phyloP scores from a whole-genome alignment of 2,797 vertebrate genomes.

The Graptemys geographica region DNA sequence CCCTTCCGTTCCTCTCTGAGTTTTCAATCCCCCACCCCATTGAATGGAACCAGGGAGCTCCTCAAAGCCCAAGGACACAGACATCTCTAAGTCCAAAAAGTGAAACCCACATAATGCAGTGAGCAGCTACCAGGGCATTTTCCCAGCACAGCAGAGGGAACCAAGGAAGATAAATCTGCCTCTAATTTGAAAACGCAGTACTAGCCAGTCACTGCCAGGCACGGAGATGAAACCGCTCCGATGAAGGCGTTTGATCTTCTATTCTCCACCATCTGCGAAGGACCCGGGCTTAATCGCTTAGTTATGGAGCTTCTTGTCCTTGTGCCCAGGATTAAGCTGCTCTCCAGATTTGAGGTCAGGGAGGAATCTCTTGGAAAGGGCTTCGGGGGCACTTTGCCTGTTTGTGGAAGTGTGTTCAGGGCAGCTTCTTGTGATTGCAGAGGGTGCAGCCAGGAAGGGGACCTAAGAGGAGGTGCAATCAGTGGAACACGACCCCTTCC shows the following conservation, averaged over 20 bases:
- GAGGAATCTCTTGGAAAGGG: not conserved
- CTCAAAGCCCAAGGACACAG: not conserved
- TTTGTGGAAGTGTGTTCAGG: accelerated
- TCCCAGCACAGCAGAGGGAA: not conserved
- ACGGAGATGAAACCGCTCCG: not conserved
- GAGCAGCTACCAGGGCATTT: not conserved
- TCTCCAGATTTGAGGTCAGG: not conserved
- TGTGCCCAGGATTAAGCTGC: constrained; percentile 57
- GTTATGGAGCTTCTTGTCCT: constrained; percentile 65
- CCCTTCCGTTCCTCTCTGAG: not conserved
- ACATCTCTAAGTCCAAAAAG: not conserved
- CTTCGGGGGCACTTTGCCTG: not conserved
- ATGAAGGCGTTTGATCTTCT: not conserved
- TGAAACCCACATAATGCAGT: not conserved
- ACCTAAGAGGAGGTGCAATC: not conserved
- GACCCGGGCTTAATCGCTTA: constrained; percentile 36
- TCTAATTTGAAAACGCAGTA: not conserved
- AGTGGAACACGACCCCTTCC: not conserved
- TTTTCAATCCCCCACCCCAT: too few relatives aligned
- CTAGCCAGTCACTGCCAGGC: not conserved
- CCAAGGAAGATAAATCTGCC: constrained; percentile 11
- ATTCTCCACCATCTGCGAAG: not conserved
- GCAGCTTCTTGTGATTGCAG: not conserved
- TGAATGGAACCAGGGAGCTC: not conserved
- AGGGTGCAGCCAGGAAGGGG: not conserved